Percentiles rank a stretch among this genome's conserved stretches.
Evolutionary conservation across 1,140 invertebrate species (phyloP).

Genomic region (Camponotus vicinus): DNA sequence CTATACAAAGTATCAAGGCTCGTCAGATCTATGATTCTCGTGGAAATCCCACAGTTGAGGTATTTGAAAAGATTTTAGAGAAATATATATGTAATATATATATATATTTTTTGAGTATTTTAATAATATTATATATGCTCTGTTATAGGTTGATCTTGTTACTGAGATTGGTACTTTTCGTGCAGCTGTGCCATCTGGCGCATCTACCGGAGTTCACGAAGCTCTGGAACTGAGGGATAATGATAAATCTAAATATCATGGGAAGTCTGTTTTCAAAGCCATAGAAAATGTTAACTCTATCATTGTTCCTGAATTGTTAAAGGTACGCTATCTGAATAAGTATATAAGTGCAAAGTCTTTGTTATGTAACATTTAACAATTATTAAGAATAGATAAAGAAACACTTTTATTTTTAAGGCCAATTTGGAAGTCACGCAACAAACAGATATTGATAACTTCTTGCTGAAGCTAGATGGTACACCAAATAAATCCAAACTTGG

Average conservation of each 20-base stretch:
- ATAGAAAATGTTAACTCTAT: conserved; percentile 96
- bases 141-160: conserved; percentile 86
- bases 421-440: conserved; percentile 96
- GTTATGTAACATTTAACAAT: not conserved
- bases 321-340: conserved; percentile 83
- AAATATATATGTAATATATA: not conserved
- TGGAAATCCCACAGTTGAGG: conserved; percentile 99
- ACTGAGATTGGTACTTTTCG: conserved; percentile 95
- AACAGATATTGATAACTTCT: conserved; percentile 96
- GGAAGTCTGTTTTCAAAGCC: conserved; percentile 98
- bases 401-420: conserved; percentile 75
- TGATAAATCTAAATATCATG: conserved; percentile 96
- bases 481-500: conserved; percentile 98
- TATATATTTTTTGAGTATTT: not conserved
- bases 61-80: conserved; percentile 63
- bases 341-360: conserved; percentile 13
- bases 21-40: conserved; percentile 99
- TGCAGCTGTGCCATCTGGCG: conserved; percentile 98
- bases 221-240: conserved; percentile 98
- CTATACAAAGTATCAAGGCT: conserved; percentile 95
- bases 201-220: conserved; percentile 98
- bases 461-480: conserved; percentile 97
- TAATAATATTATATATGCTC: conserved; percentile 74
- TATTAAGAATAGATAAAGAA: not conserved
- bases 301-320: conserved; percentile 95